Evolutionary conservation across 2,888 invertebrate species (phyloP).

Genomic region (Anoplius nigerrimus): DNA sequence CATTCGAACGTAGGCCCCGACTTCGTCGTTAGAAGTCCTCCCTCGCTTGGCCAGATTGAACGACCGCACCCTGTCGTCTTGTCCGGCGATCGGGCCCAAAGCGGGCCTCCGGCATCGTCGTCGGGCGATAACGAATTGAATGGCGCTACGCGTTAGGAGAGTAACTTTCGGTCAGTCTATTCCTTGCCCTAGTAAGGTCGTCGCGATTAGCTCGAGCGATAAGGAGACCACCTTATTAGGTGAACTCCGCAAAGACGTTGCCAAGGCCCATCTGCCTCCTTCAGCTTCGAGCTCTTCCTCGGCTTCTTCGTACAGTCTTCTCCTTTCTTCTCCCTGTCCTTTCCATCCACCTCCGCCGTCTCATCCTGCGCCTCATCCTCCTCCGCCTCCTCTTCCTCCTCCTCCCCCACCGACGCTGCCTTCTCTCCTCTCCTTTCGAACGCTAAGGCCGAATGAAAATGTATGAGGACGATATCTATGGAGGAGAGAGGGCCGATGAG

Average conservation of each 20-base stretch:
- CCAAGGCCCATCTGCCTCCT: constrained; percentile 23
- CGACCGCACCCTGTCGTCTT: neutral
- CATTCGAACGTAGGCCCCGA: no score
- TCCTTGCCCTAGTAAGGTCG: constrained; percentile 64
- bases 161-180: constrained; percentile 58
- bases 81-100: constrained; percentile 8
- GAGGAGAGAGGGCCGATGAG: constrained; percentile 39
- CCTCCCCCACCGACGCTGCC: constrained; percentile 5
- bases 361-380: constrained; percentile 4
- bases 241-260: constrained; percentile 41
- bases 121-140: constrained; percentile 41
- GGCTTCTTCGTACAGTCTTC: constrained; percentile 7
- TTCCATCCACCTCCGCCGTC: constrained; percentile 16
- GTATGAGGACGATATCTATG: constrained; percentile 51
- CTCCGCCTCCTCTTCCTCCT: neutral
- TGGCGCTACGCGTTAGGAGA: constrained; percentile 11
- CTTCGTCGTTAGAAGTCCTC: no score
- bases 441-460: constrained; percentile 54
- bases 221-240: constrained; percentile 66
- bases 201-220: constrained; percentile 64
- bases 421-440: constrained; percentile 22
- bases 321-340: neutral
- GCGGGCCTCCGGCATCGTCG: constrained; percentile 27
- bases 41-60: no score
- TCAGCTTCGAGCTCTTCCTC: neutral